Conservation (phyloP, 1,140 invertebrate species). For the Diachasmimorpha longicaudata region DNA sequence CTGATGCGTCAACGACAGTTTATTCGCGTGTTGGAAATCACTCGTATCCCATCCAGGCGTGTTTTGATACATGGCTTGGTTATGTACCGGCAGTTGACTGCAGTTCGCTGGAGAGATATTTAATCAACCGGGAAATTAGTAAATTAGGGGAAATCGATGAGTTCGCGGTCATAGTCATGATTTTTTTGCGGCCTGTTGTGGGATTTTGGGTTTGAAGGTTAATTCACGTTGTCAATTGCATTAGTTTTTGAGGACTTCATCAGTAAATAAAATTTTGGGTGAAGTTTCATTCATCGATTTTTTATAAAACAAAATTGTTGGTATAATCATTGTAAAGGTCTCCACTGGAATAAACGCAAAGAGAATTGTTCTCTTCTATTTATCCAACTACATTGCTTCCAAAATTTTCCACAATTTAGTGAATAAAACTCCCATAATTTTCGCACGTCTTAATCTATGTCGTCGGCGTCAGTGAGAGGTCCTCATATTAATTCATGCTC, state of each 20-base stretch:
- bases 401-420: no score
- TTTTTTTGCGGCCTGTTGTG: neutral
- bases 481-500: neutral
- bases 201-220: neutral
- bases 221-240: neutral
- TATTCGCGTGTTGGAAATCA: conserved; percentile 20
- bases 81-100: conserved; percentile 18
- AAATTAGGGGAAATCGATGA: conserved; percentile 50
- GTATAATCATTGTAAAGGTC: no score
- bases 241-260: no score
- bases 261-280: neutral
- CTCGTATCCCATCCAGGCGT: conserved; percentile 11
- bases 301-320: no score
- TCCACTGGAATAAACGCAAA: no score
- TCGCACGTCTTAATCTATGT: no score
- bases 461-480: no score
- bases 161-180: neutral
- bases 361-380: no score
- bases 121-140: conserved; percentile 51
- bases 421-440: no score
- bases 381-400: no score
- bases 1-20: conserved; percentile 17
- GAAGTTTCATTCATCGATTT: no score
- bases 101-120: conserved; percentile 37
- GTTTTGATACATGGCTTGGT: conserved; percentile 7